A percentile compares a stretch with the other conserved stretches of the same genome.
Conservation (phyloP, 2,888 invertebrate species). For the Leptopterna dolabrata region DNA sequence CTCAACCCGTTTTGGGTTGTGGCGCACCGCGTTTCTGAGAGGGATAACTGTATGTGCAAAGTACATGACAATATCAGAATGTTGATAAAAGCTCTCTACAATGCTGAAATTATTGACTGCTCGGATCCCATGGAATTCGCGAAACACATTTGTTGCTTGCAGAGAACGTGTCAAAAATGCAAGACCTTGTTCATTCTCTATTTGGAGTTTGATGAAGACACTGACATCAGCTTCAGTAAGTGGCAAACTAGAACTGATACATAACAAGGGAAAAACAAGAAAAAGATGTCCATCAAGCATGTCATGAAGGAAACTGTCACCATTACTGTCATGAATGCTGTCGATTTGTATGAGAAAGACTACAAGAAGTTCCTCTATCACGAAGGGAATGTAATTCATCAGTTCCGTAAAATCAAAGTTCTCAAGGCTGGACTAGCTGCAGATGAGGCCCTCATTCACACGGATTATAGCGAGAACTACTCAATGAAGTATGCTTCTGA, state of each 20-base stretch:
- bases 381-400: conserved; percentile 15
- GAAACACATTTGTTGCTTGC: no score
- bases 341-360: conserved; percentile 10
- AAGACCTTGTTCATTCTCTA: conserved; percentile 1
- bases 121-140: no score
- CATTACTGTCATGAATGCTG: not conserved
- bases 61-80: conserved; percentile 52
- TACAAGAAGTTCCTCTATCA: not conserved
- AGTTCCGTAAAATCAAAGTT: no score
- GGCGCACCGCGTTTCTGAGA: conserved; percentile 4
- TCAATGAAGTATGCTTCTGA: no score
- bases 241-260: conserved; percentile 36
- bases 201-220: not conserved
- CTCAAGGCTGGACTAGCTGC: no score
- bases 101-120: no score
- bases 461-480: no score
- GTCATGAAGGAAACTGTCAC: conserved; percentile 45
- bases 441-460: no score
- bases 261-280: conserved; percentile 35
- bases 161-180: not conserved
- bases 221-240: conserved; percentile 18
- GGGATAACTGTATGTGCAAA: no score
- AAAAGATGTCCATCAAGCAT: conserved; percentile 5
- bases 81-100: conserved; percentile 8
- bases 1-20: conserved; percentile 58